Conservation (phyloP, 2,888 invertebrate genomes). For the Dicroscelio sp. region DNA sequence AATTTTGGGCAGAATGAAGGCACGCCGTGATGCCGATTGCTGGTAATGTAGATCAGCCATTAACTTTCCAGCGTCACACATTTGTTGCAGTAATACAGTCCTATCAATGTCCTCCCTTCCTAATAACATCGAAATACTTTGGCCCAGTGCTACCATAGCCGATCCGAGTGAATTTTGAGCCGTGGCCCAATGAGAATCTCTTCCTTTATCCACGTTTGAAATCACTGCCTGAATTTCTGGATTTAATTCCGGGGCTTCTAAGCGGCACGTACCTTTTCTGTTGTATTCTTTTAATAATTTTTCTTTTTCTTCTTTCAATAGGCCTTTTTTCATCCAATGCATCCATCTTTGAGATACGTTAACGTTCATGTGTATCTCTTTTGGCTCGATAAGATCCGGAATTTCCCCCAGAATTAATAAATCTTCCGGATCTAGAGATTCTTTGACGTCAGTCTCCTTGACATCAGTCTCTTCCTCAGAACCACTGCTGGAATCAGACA, state of each 20-base stretch:
- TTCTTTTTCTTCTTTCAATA: conserved; percentile 16
- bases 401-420: neutral
- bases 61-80: conserved; percentile 18
- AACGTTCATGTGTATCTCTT: neutral
- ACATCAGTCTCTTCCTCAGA: too few relatives aligned
- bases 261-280: neutral
- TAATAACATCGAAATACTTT: neutral
- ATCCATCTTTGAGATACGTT: neutral
- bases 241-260: conserved; percentile 24
- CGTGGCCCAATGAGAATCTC: neutral
- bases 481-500: too few relatives aligned
- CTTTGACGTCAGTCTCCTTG: neutral
- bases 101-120: neutral
- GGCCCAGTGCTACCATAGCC: neutral
- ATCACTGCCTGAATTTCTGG: neutral
- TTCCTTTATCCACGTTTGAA: neutral
- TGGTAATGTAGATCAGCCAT: conserved; percentile 29
- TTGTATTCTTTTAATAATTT: conserved; percentile 3
- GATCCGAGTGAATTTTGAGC: neutral
- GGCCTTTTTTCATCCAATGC: conserved; percentile 33
- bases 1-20: conserved; percentile 46
- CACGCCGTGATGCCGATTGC: conserved; percentile 41
- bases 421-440: neutral
- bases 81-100: neutral
- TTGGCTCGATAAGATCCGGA: neutral